Evolutionary conservation across 2,888 invertebrate species (phyloP).

Genomic region (Tachina grossa): DNA sequence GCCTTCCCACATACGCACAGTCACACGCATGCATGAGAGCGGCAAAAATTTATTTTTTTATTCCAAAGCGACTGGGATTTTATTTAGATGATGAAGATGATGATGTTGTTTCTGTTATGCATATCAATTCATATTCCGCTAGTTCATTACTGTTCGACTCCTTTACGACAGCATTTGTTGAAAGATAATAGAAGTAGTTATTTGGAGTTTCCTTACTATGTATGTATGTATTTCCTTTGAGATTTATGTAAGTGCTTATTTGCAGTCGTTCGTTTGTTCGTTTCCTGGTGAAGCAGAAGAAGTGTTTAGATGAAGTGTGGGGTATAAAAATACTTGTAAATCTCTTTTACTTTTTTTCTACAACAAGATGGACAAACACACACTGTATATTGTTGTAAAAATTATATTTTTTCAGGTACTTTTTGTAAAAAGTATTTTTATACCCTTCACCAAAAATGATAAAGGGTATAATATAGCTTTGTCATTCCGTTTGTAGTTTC

Average conservation of each 20-base stretch:
- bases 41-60: not conserved
- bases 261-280: not conserved
- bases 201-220: not conserved
- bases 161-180: not conserved
- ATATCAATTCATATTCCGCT: constrained; percentile 20
- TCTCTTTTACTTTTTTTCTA: too few species aligned
- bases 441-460: too few species aligned
- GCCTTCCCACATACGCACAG: not conserved
- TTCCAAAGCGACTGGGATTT: constrained; percentile 28
- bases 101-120: constrained; percentile 1
- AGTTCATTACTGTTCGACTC: not conserved
- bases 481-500: too few species aligned
- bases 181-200: not conserved
- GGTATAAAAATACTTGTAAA: not conserved
- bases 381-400: too few species aligned
- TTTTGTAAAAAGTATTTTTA: too few species aligned
- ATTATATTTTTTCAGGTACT: too few species aligned
- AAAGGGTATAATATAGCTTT: too few species aligned
- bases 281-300: not conserved
- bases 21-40: not conserved
- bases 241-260: not conserved
- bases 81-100: constrained; percentile 8
- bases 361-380: too few species aligned
- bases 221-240: too few species aligned
- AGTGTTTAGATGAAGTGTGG: not conserved